A percentile compares a stretch with the other conserved stretches of the same genome.
These are phyloP conservation scores for Mormyrus iriodes DNA, from an alignment of 2,113 vertebrate species.

Conservation along the genomic window DNA sequence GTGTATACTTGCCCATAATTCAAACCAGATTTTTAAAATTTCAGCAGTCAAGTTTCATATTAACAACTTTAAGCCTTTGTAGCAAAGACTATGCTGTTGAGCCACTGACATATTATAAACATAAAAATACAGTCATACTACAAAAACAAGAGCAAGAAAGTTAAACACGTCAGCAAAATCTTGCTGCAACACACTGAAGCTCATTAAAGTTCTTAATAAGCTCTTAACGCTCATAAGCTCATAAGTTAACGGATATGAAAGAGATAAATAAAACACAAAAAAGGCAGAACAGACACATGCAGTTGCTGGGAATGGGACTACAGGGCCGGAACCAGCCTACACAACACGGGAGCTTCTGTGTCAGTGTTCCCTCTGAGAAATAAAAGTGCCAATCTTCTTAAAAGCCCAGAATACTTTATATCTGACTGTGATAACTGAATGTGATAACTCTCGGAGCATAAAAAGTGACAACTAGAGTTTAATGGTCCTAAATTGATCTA, in stretches of 20 bases:
- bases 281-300: not conserved
- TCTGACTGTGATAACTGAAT: not conserved
- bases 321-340: not conserved
- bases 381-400: not conserved
- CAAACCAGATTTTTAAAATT: not conserved
- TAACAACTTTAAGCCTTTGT: not conserved
- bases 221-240: too few relatives aligned
- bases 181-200: not conserved
- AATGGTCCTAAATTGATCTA: not conserved
- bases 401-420: not conserved
- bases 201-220: not conserved
- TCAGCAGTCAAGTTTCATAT: not conserved
- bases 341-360: not conserved
- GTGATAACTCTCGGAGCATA: not conserved
- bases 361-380: not conserved
- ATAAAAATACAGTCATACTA: not conserved
- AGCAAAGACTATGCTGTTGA: not conserved
- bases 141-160: not conserved
- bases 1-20: not conserved
- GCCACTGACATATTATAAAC: not conserved
- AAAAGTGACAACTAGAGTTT: not conserved
- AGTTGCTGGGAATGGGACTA: not conserved
- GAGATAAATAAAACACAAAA: not conserved
- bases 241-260: not conserved
- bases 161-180: not conserved